Evolutionary conservation across 2,888 invertebrate genomes (phyloP), one percentile per base, ranked within the genome.

Genomic region (Anaspis maculata): DNA sequence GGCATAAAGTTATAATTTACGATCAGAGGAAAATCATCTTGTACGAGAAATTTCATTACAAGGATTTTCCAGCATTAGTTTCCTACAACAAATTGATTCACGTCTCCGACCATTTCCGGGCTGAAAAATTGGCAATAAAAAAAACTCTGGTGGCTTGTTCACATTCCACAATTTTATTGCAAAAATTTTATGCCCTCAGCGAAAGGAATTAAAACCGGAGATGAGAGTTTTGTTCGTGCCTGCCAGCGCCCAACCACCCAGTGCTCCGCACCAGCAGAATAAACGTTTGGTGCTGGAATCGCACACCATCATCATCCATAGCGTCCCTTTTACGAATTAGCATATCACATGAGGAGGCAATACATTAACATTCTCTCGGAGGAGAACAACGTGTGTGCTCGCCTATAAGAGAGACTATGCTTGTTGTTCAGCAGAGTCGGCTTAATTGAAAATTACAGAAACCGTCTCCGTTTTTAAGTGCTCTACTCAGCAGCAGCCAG

Each of bases 381-480:
- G 6, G 21, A 19, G 9, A 19, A 19, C 21, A 7, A 7, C 21
- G 21, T 19, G n/a, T n/a, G n/a, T n/a, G n/a, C n/a, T n/a, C n/a
- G n/a, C n/a, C n/a, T n/a, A n/a, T n/a, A n/a, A n/a, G n/a, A n/a
- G 13, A 28, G 19, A 33, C 27, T 21, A 13, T 34, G 15, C 24
- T n/a, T n/a, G 19, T 29, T 13, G 27, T 31, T 15, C 34, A 42
- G 41, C 41, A 44, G 41, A 37, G 40, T 44, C 19, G 5, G 5
- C 9, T 6, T 19, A 19, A 19, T 19, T 19, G 24, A 32, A 42
- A 43, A 41, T 39, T 43, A n/a, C n/a, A n/a, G n/a, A n/a, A n/a
- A n/a, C n/a, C n/a, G n/a, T n/a, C 43, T 35, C 35, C 29, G 14
- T 34, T 33, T 43, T 48, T 46, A 48, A 48, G 48, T 48, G 48